Evolutionary conservation across 2,888 invertebrate genomes (phyloP).

Genomic region (Chelonus formosanus): DNA sequence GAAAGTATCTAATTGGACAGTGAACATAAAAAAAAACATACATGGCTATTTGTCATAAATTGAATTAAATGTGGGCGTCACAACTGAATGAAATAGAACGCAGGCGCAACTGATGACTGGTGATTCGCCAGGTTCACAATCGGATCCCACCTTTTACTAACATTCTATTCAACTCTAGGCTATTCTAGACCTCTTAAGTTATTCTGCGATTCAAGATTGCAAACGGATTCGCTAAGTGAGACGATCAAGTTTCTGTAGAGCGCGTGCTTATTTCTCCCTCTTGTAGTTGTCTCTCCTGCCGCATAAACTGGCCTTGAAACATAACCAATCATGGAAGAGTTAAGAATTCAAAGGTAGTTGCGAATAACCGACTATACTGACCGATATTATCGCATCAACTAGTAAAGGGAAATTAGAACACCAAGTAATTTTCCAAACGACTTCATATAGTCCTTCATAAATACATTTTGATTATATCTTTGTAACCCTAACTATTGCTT

Average conservation of each 20-base stretch:
- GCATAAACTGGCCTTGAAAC: constrained; percentile 8
- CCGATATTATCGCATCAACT: constrained; percentile 12
- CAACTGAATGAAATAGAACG: constrained; percentile 8
- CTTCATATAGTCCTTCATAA: not conserved
- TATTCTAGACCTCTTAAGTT: constrained; percentile 11
- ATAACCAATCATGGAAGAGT: constrained; percentile 4
- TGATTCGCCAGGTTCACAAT: constrained; percentile 14
- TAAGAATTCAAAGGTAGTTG: not conserved
- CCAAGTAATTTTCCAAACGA: not conserved
- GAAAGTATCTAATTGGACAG: not conserved
- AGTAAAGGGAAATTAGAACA: constrained; percentile 4
- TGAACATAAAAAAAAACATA: too few relatives aligned
- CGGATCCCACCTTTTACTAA: constrained; percentile 19
- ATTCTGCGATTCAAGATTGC: not conserved
- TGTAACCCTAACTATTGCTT: too few relatives aligned
- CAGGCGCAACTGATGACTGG: constrained; percentile 19
- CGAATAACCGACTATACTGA: constrained; percentile 2
- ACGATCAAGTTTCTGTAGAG: not conserved
- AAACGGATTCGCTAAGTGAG: constrained; percentile 5
- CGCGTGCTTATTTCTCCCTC: not conserved
- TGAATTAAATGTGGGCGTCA: constrained; percentile 12
- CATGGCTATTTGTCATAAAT: too few relatives aligned
- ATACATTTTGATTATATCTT: not conserved
- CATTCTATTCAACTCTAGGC: constrained; percentile 16
- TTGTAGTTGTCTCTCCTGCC: constrained; percentile 2